Evolutionary conservation across 2,888 invertebrate species (phyloP).

Genomic region (Melieria picta): DNA sequence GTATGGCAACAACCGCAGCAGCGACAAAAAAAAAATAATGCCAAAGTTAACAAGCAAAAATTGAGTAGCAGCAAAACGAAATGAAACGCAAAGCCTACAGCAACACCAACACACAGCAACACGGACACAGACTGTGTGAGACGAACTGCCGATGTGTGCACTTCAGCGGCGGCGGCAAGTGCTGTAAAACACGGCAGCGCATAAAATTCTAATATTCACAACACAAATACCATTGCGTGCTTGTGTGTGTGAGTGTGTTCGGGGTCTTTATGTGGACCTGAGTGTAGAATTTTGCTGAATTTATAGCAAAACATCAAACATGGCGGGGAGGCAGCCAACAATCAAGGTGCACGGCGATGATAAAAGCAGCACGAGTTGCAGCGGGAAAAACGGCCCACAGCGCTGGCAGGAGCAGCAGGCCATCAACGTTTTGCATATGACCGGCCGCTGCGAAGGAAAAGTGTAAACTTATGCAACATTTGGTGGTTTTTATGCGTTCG

Average conservation of each 20-base stretch:
- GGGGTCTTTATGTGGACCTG: conserved; percentile 3
- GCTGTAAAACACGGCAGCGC: conserved; percentile 50
- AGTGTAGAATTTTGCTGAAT: background rate
- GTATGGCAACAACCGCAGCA: conserved; percentile 42
- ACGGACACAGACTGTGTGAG: no score
- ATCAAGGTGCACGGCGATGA: no score
- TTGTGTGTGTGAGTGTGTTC: background rate
- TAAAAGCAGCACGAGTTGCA: conserved; percentile 36
- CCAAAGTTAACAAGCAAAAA: conserved; percentile 1
- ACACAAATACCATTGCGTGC: background rate
- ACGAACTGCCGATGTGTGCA: background rate
- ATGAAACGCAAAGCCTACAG: no score
- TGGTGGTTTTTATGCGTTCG: no score
- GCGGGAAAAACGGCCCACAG: conserved; percentile 1
- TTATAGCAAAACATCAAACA: background rate
- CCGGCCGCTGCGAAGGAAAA: no score
- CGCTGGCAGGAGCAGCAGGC: no score
- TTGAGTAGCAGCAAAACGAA: no score
- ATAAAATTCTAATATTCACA: conserved; percentile 48
- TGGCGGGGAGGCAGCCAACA: conserved; percentile 44
- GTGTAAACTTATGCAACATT: no score
- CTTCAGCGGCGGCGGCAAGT: background rate
- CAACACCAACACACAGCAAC: no score
- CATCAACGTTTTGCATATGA: no score
- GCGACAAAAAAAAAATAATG: conserved; percentile 23